Evolutionary conservation across 2,113 vertebrate species (phyloP).

Genomic region (Etheostoma spectabile): DNA sequence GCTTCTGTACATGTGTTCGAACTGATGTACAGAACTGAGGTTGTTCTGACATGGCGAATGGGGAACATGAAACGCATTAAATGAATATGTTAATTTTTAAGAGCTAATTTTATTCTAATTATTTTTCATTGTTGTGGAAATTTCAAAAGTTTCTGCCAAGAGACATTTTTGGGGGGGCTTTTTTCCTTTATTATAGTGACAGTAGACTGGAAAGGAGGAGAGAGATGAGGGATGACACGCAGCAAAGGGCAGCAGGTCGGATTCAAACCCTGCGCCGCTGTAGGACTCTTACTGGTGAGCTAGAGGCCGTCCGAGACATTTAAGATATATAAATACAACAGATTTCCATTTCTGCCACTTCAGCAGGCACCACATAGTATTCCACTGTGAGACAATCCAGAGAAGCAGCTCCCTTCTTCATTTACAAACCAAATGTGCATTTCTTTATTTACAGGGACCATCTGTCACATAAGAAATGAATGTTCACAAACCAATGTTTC

Average conservation of each 20-base stretch:
- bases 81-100: background rate
- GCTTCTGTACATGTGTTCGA: background rate
- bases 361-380: background rate
- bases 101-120: slow-evolving; percentile 10
- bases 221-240: no score
- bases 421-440: background rate
- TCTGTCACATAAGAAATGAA: background rate
- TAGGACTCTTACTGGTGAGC: no score
- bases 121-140: slow-evolving; percentile 17
- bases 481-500: slow-evolving; percentile 1
- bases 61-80: background rate
- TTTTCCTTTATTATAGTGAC: no score
- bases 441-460: background rate
- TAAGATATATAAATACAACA: background rate
- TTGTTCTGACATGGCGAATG: background rate
- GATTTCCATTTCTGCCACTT: slow-evolving; percentile 16
- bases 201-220: no score
- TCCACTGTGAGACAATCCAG: background rate
- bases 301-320: background rate
- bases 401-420: background rate
- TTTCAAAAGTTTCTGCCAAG: background rate
- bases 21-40: background rate
- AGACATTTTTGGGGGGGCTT: no score
- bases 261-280: no score
- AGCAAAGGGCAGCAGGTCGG: no score